A percentile compares a stretch with the other conserved stretches of the same genome.
phyloP scores from a whole-genome alignment of 1,140 invertebrate species.

The Chymomyza costata region DNA sequence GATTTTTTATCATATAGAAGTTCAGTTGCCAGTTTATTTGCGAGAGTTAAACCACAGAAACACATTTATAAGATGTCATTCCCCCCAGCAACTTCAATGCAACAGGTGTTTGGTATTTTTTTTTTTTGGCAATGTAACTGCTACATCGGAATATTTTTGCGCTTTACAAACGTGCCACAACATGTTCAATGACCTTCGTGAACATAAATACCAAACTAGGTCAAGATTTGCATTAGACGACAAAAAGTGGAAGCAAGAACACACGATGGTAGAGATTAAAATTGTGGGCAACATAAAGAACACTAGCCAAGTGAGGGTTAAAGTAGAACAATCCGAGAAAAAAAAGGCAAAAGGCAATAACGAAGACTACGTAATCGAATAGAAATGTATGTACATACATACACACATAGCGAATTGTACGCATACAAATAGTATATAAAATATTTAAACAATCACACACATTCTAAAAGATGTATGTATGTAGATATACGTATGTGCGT shows the following conservation, averaged over 20 bases:
- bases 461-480: conserved; percentile 15
- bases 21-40: no score
- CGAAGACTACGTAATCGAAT: conserved; percentile 62
- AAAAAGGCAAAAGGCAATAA: conserved; percentile 34
- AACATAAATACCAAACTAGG: conserved; percentile 42
- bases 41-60: no score
- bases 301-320: conserved; percentile 47
- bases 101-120: no score
- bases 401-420: conserved; percentile 7
- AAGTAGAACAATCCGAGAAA: conserved; percentile 31
- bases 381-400: conserved; percentile 56
- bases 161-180: no score
- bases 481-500: conserved; percentile 2
- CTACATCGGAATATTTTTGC: no score
- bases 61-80: no score
- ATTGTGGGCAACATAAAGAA: conserved; percentile 11
- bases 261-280: conserved; percentile 1
- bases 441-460: no score
- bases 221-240: conserved; percentile 36
- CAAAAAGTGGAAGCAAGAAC: conserved; percentile 11
- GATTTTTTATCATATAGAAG: no score
- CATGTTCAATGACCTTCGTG: no score
- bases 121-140: no score
- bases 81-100: no score
- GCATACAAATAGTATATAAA: neutral